Base-by-base conservation (phyloP, 2,888 invertebrate species). In the Tridacna gigas region DNA sequence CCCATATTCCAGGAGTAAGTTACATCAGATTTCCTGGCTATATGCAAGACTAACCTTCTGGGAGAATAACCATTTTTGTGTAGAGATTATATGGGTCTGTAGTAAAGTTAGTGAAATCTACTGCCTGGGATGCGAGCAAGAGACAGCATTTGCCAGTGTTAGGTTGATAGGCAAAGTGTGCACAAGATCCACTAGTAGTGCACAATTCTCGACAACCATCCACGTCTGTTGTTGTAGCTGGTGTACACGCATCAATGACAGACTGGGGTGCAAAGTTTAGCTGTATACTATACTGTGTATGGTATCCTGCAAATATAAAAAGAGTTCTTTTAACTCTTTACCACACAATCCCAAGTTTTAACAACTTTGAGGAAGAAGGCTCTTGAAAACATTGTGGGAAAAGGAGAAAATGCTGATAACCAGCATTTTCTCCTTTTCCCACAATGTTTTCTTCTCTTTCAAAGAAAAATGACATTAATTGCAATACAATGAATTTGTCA, bases 211-310 rank as follows among this genome's bases (percentile, higher is more conserved):
- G 78, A 63, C 88, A 88, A n/a, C 69, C 78, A 18, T 18, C 45
- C 18, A 56, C 65, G 26, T 45, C 5, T 4, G 15, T 18, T 12
- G 20, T 60, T 3, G 47, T n/a, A 11, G 51, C 47, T 28, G 61
- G 56, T 18, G n/a, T 26, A 2, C 51, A 75, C 12, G 48, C 37
- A 15, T 51, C 20, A 3, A 37, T 71, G 22, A 71, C 71, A 20
- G 51, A 22, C 51, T 51, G 51, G 0, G 82, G 76, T 5, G 80
- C 82, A 13, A 26, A 67, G 75, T 79, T 75, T 37, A 80, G 22
- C 28, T 37, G 25, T 12, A 86, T 67, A n/a, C 74, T 74, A 63
- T 82, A 89, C 69, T 89, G 83, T 15, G 69, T 48, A 37, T 85
- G 79, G 0, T 45, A 37, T 7, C 79, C 84, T 86, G 80, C 0